A percentile compares a stretch with the other conserved stretches of the same genome.
Evolutionary conservation across 2,113 vertebrate genomes (phyloP).

Genomic region (Micromys minutus): DNA sequence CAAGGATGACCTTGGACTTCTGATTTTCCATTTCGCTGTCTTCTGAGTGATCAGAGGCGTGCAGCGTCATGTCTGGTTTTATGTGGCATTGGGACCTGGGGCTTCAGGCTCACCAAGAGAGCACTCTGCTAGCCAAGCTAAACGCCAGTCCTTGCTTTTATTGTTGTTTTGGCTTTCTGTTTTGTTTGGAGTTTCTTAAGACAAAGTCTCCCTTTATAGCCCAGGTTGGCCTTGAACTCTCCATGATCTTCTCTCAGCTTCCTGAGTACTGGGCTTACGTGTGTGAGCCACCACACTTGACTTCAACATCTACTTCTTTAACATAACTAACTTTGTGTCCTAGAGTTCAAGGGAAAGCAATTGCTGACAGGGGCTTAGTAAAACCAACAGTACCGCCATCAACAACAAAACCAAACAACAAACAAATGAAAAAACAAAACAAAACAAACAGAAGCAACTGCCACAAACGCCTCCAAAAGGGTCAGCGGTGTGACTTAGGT

Average conservation of each 20-base stretch:
- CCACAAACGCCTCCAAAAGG: neutral
- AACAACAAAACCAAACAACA: neutral
- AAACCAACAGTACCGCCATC: neutral
- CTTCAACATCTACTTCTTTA: neutral
- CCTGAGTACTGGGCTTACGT: neutral
- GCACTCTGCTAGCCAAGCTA: neutral
- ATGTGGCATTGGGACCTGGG: neutral
- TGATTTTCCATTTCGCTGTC: neutral
- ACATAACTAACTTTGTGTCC: neutral
- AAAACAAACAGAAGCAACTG: neutral
- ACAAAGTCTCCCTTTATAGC: neutral
- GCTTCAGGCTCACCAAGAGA: neutral
- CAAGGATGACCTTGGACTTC: neutral
- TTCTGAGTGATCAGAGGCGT: neutral
- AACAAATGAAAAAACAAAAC: neutral
- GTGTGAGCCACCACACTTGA: neutral
- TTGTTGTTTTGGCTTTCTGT: neutral
- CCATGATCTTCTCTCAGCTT: neutral
- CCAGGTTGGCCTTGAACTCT: neutral
- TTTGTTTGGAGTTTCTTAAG: neutral
- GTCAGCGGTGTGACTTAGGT: neutral
- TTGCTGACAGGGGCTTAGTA: neutral
- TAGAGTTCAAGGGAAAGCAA: slow-evolving; percentile 12
- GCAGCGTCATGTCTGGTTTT: neutral
- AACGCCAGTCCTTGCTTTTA: neutral